Conservation (phyloP, 2,888 invertebrate genomes). For the Eurois occulta region DNA sequence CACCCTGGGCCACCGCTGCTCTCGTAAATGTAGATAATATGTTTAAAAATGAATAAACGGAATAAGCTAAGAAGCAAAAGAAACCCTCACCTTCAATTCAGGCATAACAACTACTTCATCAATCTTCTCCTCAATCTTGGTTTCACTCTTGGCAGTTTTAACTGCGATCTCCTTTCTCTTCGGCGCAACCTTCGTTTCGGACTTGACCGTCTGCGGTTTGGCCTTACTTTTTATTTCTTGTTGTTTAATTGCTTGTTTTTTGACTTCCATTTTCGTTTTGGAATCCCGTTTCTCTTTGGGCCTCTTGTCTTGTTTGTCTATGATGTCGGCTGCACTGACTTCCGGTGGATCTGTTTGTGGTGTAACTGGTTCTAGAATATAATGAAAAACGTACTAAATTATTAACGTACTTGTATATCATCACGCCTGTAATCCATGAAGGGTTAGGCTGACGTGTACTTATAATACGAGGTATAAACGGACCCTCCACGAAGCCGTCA, state of each 20-base stretch:
- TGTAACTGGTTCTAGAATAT: constrained; percentile 70
- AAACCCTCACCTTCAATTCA: constrained; percentile 68
- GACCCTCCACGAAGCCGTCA: too few species aligned
- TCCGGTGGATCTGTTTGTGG: constrained; percentile 81
- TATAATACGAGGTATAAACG: too few species aligned
- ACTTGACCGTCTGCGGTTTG: constrained; percentile 59
- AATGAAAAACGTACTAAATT: not conserved
- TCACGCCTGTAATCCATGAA: too few species aligned
- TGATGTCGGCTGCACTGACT: constrained; percentile 81
- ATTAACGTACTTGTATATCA: too few species aligned
- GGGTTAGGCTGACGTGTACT: too few species aligned
- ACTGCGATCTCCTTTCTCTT: constrained; percentile 72
- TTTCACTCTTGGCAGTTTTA: constrained; percentile 73
- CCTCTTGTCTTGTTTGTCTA: constrained; percentile 60
- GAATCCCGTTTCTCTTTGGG: constrained; percentile 74
- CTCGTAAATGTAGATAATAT: too few species aligned
- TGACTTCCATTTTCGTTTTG: constrained; percentile 59
- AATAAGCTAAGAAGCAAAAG: too few species aligned
- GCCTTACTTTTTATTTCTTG: constrained; percentile 59
- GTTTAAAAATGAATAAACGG: too few species aligned
- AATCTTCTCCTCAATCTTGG: constrained; percentile 70
- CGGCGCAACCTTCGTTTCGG: constrained; percentile 67
- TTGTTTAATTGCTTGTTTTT: constrained; percentile 65
- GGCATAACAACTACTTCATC: constrained; percentile 55
- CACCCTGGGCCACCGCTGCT: too few species aligned